A percentile compares a stretch with the other conserved stretches of the same genome.
These are phyloP conservation scores for Rhinatrema bivittatum DNA, from an alignment of 2,797 vertebrate species.

Conservation along the genomic window DNA sequence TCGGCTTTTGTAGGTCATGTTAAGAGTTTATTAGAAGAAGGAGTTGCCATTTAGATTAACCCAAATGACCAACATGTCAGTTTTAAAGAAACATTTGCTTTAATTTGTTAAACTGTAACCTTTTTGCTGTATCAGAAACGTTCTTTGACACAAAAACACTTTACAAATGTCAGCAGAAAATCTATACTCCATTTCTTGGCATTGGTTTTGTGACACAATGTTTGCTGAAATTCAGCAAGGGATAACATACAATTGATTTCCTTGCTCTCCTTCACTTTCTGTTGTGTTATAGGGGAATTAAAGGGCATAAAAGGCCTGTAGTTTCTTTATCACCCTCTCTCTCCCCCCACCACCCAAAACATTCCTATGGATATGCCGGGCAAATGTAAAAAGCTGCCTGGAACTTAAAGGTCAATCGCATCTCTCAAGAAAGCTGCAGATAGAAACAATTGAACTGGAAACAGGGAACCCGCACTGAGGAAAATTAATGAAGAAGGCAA, in stretches of 20 bases:
- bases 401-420: conserved; percentile 37
- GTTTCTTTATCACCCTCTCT: no score
- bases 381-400: conserved; percentile 24
- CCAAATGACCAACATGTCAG: conserved; percentile 34
- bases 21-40: conserved; percentile 38
- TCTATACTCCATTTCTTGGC: conserved; percentile 68
- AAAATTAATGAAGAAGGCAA: conserved; percentile 8
- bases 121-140: conserved; percentile 64
- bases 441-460: not conserved
- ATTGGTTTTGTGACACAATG: conserved; percentile 62
- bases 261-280: conserved; percentile 41
- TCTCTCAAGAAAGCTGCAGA: conserved; percentile 12
- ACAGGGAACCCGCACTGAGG: not conserved
- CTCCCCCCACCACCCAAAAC: not conserved
- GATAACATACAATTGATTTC: conserved; percentile 65
- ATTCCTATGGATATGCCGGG: conserved; percentile 32
- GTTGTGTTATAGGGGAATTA: conserved; percentile 48
- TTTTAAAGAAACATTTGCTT: conserved; percentile 58
- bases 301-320: conserved; percentile 41
- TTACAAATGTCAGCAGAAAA: conserved; percentile 73
- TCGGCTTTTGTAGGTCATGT: conserved; percentile 19
- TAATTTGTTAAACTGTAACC: conserved; percentile 63
- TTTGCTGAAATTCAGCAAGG: conserved; percentile 60
- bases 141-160: conserved; percentile 63
- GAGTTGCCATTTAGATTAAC: conserved; percentile 48